Evolutionary conservation across 2,888 invertebrate genomes (phyloP).

Genomic region (Drosophila pseudotalamancana): DNA sequence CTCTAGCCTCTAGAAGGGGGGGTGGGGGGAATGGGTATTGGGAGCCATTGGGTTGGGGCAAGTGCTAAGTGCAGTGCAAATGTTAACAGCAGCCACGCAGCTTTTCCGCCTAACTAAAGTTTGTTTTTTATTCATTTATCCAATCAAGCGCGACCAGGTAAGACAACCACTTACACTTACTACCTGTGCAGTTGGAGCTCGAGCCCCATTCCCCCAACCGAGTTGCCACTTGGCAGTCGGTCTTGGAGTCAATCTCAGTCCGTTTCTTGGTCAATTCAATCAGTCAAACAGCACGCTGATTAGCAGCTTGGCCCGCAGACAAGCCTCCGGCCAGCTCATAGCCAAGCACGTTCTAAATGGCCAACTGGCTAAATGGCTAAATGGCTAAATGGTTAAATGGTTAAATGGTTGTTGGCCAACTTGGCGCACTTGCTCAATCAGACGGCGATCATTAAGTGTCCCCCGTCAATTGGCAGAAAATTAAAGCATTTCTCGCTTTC

Average conservation of each 20-base stretch:
- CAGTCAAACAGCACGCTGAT: slow-evolving; percentile 73
- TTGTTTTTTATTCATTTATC: slow-evolving; percentile 74
- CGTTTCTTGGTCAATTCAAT: slow-evolving; percentile 71
- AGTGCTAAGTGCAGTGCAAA: slow-evolving; percentile 79
- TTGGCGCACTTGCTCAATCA: slow-evolving; percentile 73
- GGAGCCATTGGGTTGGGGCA: slow-evolving; percentile 1
- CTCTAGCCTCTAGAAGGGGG: neutral
- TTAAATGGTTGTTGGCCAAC: too few relatives aligned
- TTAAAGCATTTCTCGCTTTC: slow-evolving; percentile 79
- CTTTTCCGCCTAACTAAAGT: slow-evolving; percentile 49
- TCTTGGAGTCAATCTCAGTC: slow-evolving; percentile 4
- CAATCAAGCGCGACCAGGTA: slow-evolving; percentile 63
- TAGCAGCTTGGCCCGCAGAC: slow-evolving; percentile 59
- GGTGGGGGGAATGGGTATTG: too few relatives aligned
- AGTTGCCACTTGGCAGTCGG: neutral
- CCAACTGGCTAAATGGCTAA: slow-evolving; percentile 40
- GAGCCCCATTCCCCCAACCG: neutral
- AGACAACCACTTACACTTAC: slow-evolving; percentile 28
- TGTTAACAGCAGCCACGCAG: slow-evolving; percentile 62
- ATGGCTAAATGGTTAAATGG: slow-evolving; percentile 30
- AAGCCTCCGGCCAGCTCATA: slow-evolving; percentile 27
- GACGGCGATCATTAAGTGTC: slow-evolving; percentile 20
- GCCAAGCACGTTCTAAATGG: slow-evolving; percentile 64
- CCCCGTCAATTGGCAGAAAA: slow-evolving; percentile 69
- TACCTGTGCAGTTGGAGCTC: neutral